Conservation (phyloP, 2,797 vertebrate genomes). For the Spheniscus humboldti region DNA sequence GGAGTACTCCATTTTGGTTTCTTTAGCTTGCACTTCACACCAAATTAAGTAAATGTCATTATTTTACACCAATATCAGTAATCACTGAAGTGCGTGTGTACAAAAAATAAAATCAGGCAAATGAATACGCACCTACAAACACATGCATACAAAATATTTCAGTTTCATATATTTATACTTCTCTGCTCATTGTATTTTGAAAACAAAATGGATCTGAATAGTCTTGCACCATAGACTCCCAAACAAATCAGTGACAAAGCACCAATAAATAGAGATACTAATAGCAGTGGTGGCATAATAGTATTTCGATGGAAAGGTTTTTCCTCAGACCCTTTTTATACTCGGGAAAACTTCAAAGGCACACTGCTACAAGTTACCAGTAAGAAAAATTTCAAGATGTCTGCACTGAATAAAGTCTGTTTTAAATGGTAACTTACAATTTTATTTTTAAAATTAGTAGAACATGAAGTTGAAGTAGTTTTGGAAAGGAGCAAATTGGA, state of each 20-base stretch:
- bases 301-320: background rate
- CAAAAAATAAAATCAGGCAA: background rate
- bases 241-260: background rate
- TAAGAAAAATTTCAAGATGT: slow-evolving; percentile 22
- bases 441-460: slow-evolving; percentile 44
- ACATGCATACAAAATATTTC: background rate
- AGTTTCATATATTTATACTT: background rate
- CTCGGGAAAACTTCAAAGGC: background rate
- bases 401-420: slow-evolving; percentile 23
- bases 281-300: background rate
- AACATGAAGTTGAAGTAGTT: slow-evolving; percentile 42
- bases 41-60: background rate
- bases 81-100: background rate
- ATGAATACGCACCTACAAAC: background rate
- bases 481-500: slow-evolving; percentile 24
- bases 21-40: background rate
- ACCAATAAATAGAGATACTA: background rate
- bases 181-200: background rate
- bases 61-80: background rate
- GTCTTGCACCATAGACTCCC: background rate
- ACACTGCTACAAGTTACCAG: background rate
- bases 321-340: background rate
- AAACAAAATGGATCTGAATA: background rate
- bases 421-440: slow-evolving; percentile 60
- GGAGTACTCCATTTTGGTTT: background rate